Percentiles rank a stretch among this genome's conserved stretches.
Evolutionary conservation across 2,113 vertebrate genomes (phyloP).

Genomic region (Chionomys nivalis): DNA sequence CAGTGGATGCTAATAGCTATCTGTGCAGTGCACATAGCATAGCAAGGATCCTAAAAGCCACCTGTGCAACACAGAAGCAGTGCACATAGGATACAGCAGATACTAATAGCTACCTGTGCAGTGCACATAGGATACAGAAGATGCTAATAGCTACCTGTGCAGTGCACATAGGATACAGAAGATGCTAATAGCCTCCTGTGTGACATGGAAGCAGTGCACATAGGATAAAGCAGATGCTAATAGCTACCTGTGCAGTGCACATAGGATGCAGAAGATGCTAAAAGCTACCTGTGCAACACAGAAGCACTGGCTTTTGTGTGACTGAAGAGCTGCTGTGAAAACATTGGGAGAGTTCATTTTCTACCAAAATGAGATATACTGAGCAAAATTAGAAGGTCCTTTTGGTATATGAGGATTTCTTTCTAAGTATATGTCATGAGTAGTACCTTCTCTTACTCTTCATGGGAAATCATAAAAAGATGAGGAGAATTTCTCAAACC

Average conservation of each 20-base stretch:
- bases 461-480: constrained; percentile 60
- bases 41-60: too few species aligned
- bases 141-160: background rate
- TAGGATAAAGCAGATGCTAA: background rate
- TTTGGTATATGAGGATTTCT: background rate
- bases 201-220: too few species aligned
- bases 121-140: too few species aligned
- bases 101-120: background rate
- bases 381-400: constrained; percentile 6
- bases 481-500: constrained; percentile 69
- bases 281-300: background rate
- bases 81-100: too few species aligned
- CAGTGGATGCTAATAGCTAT: background rate
- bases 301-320: background rate
- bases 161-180: too few species aligned
- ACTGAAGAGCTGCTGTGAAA: background rate
- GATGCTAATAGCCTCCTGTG: too few species aligned
- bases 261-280: too few species aligned
- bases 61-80: too few species aligned
- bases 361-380: constrained; percentile 43
- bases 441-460: constrained; percentile 53
- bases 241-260: background rate
- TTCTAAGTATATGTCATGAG: constrained; percentile 39
- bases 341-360: background rate
- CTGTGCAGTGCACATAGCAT: too few species aligned